Percentiles rank a stretch among this genome's conserved stretches.
These are phyloP conservation scores for Helicoverpa armigera DNA, from an alignment of 1,140 invertebrate species.

Conservation along the genomic window DNA sequence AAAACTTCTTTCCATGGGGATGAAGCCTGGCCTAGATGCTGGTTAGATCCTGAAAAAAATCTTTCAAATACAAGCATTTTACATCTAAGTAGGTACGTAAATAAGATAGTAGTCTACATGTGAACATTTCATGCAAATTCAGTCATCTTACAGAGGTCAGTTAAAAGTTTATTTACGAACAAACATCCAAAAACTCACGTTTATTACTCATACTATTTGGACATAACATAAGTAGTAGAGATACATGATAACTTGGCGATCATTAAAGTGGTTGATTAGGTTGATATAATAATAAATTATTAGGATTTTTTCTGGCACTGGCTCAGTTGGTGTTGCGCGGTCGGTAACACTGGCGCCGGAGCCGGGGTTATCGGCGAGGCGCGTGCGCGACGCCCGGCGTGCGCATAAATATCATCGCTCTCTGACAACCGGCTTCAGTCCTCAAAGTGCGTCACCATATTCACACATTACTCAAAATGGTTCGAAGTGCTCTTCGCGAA, in stretches of 20 bases:
- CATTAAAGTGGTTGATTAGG: slow-evolving; percentile 18
- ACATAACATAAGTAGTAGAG: not conserved
- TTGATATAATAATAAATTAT: slow-evolving; percentile 27
- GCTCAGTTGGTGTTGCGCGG: slow-evolving; percentile 29
- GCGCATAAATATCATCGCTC: slow-evolving; percentile 77
- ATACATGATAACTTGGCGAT: not conserved
- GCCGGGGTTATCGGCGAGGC: slow-evolving; percentile 75
- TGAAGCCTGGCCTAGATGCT: too few species aligned
- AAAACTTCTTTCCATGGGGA: too few species aligned
- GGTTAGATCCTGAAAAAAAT: too few species aligned
- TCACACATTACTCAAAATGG: slow-evolving; percentile 66
- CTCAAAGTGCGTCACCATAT: slow-evolving; percentile 62
- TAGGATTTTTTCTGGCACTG: slow-evolving; percentile 39
- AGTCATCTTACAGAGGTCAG: too few species aligned
- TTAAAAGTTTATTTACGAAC: too few species aligned
- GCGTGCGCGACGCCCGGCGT: slow-evolving; percentile 78
- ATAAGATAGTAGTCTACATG: too few species aligned
- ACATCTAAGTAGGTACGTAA: too few species aligned
- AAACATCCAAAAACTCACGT: too few species aligned
- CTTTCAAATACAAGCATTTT: too few species aligned
- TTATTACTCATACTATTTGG: not conserved
- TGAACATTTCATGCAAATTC: too few species aligned
- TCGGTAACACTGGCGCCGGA: slow-evolving; percentile 71
- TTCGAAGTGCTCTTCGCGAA: slow-evolving; percentile 70
- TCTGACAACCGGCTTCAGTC: slow-evolving; percentile 65